Evolutionary conservation across 2,797 vertebrate genomes (phyloP), one percentile per base, ranked within the genome.

Genomic region (Neosilurus hyrtlii): DNA sequence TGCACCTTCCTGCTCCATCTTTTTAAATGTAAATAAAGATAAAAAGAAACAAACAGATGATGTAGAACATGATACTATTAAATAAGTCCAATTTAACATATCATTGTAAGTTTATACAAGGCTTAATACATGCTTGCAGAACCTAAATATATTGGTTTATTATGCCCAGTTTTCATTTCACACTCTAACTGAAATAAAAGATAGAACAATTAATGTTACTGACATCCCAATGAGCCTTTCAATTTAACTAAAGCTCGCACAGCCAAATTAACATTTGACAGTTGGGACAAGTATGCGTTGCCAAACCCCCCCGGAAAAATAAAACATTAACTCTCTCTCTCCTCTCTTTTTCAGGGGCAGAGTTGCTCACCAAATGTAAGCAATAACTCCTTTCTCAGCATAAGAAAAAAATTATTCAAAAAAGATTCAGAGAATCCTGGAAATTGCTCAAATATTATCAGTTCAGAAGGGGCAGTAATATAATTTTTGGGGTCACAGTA

Each of bases 311-410:
- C n/a, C n/a, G n/a, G n/a, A n/a, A n/a, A n/a, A n/a, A n/a, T n/a
- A n/a, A n/a, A n/a, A n/a, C n/a, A n/a, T n/a, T n/a, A 11, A 11
- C 15, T 52, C 82, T 73, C 62, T 56, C 65, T 49, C 62, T 65
- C 35, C 20, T 22, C 35, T 65, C 59, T 9, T 43, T 54, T 24
- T 56, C 51, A 9, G 24, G 51, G n/a, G 8, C 18, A 30, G 52
- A 20, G 15, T 56, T 56, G 24, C 30, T 18, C 7, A 37, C 20
- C 35, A 71, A 79, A 80, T 79, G 52, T 79, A 66, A 37, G 67
- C 54, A 66, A 57, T 79, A 86, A 57, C 61, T 62, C 15, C n/a
- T 87, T 70, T 59, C 61, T 83, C 78, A 83, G 84, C 52, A 83
- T 51, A 61, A 87, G 30, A 52, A 52, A 12, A 82, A 72, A 35